These are phyloP conservation scores for Macrochelys suwanniensis DNA, from an alignment of 2,797 vertebrate species.

Conservation along the genomic window DNA sequence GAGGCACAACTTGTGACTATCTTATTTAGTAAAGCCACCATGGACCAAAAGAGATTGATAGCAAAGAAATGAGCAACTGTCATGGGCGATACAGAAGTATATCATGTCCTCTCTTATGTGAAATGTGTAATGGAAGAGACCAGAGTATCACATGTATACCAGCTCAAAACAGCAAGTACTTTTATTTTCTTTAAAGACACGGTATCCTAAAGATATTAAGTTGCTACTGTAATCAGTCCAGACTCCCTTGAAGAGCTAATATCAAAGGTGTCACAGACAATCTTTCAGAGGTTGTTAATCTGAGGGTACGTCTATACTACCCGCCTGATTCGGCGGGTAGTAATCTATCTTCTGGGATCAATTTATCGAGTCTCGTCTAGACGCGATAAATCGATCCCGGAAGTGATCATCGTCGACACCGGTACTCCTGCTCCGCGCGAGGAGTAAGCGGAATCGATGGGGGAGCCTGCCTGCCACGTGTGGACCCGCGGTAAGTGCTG, in stretches of 20 bases:
- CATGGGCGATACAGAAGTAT: not conserved
- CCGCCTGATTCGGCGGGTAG: too few species aligned
- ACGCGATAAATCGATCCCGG: too few species aligned
- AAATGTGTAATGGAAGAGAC: not conserved
- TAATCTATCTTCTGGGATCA: too few species aligned
- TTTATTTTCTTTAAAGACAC: not conserved
- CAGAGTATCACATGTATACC: not conserved
- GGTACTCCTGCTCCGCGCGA: too few species aligned
- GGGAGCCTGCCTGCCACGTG: too few species aligned
- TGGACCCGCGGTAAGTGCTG: too few species aligned
- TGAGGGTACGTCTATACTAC: not conserved
- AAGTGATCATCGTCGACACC: too few species aligned
- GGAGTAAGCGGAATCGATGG: too few species aligned
- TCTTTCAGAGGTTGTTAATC: not conserved
- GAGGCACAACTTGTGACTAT: not conserved
- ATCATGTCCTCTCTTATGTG: accelerated
- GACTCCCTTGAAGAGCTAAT: not conserved
- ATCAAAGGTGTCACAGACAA: not conserved
- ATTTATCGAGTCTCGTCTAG: too few species aligned
- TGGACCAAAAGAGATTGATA: not conserved
- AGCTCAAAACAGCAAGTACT: not conserved
- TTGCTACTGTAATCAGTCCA: not conserved
- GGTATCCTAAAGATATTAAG: not conserved
- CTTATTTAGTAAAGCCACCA: accelerated
- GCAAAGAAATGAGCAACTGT: accelerated